Conservation (phyloP, 2,888 invertebrate genomes). For the Lysandra coridon region DNA sequence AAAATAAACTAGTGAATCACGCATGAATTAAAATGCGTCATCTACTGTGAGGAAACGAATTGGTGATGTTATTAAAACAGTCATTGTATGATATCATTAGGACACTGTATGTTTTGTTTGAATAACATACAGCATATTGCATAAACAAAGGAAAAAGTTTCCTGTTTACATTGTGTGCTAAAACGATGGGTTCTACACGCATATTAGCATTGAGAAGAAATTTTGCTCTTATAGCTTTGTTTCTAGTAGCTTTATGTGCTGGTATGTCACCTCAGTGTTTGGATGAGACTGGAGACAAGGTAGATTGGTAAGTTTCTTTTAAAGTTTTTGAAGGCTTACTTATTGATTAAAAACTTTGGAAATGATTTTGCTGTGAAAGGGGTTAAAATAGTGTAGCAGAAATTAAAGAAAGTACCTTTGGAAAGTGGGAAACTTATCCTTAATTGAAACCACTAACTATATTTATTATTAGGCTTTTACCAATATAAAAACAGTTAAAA, state of each 20-base stretch:
- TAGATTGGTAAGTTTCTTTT: slow-evolving; percentile 83
- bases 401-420: neutral
- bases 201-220: slow-evolving; percentile 47
- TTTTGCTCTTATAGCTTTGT: slow-evolving; percentile 50
- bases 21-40: slow-evolving; percentile 6
- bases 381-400: no score
- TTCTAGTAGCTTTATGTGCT: slow-evolving; percentile 49
- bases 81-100: slow-evolving; percentile 58
- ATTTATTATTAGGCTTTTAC: no score
- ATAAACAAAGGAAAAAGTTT: slow-evolving; percentile 56
- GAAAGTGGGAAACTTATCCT: neutral
- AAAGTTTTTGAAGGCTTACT: neutral
- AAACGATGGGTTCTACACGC: slow-evolving; percentile 52
- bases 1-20: neutral
- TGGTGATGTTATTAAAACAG: slow-evolving; percentile 52
- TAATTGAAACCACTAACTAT: no score
- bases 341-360: neutral
- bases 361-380: neutral
- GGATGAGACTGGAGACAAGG: slow-evolving; percentile 83
- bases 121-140: slow-evolving; percentile 57
- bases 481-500: neutral
- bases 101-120: slow-evolving; percentile 47
- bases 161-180: slow-evolving; percentile 58
- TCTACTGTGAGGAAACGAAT: slow-evolving; percentile 41
- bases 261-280: slow-evolving; percentile 70